Base-by-base conservation (phyloP, 2,113 vertebrate species). In the Hoplias malabaricus region DNA sequence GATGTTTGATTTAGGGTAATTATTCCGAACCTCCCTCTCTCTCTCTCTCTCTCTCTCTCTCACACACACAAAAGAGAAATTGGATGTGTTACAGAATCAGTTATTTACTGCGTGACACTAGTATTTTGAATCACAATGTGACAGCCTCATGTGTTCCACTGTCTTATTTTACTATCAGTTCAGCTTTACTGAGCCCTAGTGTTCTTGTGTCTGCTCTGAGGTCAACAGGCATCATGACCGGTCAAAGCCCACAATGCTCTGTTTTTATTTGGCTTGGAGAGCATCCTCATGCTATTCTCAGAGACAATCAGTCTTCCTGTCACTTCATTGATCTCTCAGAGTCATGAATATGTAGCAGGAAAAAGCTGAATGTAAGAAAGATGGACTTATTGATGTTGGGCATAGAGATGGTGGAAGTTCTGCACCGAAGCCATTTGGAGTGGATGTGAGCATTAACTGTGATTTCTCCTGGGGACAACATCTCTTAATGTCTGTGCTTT, bases 241-340 rank as follows among this genome's bases (percentile, higher is more conserved):
- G 27, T 31, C 27, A 19, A 12, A 61, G 57, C 57, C 6, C 27
- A 27, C 54, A 29, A 31, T 33, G 59, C 3, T 34, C 59, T 36
- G 16, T 34, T 62, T 62, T 34, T 19, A 62, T 13, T 62, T 6
- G 10, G 1, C 31, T 36, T 8, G 10, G 10, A n/a, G 36, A n/a
- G 36, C 21, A 11, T 71, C n/a, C 72, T 68, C 61, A 16, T 62
- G 31, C 38, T 50, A 73, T 43, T 86, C 78, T 78, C 31, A 5
- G 29, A 85, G 86, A 85, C 78, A 21, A 90, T 90, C 89, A 69
- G 86, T 90, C 90, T 92, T 87, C 80, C 87, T 90, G 90, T 89
- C 87, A 80, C 82, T 66, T 82, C 84, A 91, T 91, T 90, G 89
- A 92, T 90, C 84, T 80, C 77, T 77, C 80, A 43, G 29, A 46